Evolutionary conservation across 1,140 invertebrate genomes (phyloP).

Genomic region (Parapsyche elsis): DNA sequence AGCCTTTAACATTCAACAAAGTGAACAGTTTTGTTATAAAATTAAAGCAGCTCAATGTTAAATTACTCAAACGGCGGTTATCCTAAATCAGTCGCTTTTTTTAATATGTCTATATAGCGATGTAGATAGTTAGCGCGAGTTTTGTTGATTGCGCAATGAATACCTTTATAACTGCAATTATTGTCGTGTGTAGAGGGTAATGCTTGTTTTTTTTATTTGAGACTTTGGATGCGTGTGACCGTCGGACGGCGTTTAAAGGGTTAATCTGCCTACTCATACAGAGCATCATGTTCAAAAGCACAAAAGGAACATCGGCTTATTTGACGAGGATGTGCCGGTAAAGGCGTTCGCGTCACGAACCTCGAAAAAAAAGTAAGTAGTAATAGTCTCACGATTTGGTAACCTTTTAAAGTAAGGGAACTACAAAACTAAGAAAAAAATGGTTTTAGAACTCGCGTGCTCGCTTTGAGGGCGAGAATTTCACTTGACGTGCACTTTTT

Average conservation of each 20-base stretch:
- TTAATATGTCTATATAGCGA: too few species aligned
- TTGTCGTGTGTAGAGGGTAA: too few species aligned
- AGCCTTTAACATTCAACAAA: background rate
- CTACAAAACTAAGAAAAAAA: slow-evolving; percentile 3
- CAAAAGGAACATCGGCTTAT: too few species aligned
- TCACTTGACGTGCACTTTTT: background rate
- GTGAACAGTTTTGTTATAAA: too few species aligned
- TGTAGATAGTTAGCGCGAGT: too few species aligned
- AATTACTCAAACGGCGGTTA: too few species aligned
- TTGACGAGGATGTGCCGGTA: slow-evolving; percentile 2
- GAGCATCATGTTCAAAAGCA: background rate
- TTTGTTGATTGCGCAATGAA: too few species aligned
- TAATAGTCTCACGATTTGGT: slow-evolving; percentile 44
- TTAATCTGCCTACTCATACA: background rate
- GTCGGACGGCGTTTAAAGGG: background rate
- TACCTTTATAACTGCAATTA: too few species aligned
- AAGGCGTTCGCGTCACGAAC: background rate
- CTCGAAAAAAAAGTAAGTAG: slow-evolving; percentile 10
- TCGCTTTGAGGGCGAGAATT: background rate
- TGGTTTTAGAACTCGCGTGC: background rate
- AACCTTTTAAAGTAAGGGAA: slow-evolving; percentile 29
- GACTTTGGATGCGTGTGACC: too few species aligned
- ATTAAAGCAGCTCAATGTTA: too few species aligned
- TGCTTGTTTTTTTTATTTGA: too few species aligned
- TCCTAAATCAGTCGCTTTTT: too few species aligned